Evolutionary conservation across 2,888 invertebrate genomes (phyloP), one percentile per base, ranked within the genome.

Genomic region (Pollenia labialis): DNA sequence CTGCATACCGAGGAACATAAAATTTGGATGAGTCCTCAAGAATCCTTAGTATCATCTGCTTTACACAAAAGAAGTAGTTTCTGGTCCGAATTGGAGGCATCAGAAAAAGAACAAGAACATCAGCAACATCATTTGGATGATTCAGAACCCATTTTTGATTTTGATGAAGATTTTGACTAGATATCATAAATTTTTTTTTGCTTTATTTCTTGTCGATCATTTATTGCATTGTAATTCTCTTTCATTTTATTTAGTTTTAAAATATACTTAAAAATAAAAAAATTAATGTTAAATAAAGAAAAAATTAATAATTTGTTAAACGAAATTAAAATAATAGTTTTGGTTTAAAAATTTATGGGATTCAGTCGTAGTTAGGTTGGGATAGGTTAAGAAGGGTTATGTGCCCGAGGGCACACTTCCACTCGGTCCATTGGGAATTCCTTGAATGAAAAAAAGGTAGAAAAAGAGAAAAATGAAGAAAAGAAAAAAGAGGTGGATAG

Each of bases 21-120:
- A 8, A 44, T 62, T 18, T 77, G 81, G 84, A 1, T 68, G 6
- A 54, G 18, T 54, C 50, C 62, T 46, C 44, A 69, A 48, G 12
- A 56, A 32, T 7, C 50, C 12, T 7, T 16, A 7, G 52, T 52
- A 16, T 7, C 64, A 48, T 66, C 83, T 18, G 16, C 14, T 0
- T 11, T 87, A 23, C 84, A 77, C 7, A 87, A 87, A 56, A 66
- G 84, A n/a, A 69, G 62, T 18, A 87, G 87, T 64, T 87, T 87
- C 74, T 87, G 86, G 86, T 6, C 72, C 23, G 83, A 76, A n/a
- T 14, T 87, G 23, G 87, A 87, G 46, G 77, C 72, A 42, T 56
- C 48, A 18, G 87, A 87, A 23, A 83, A 83, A 58, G 40, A 32
- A 11, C 14, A 68, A 12, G 62, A 81, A 40, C 44, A 42, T 9